Base-by-base conservation (phyloP, 1,140 invertebrate genomes). In the Drosophila sulfurigaster region DNA sequence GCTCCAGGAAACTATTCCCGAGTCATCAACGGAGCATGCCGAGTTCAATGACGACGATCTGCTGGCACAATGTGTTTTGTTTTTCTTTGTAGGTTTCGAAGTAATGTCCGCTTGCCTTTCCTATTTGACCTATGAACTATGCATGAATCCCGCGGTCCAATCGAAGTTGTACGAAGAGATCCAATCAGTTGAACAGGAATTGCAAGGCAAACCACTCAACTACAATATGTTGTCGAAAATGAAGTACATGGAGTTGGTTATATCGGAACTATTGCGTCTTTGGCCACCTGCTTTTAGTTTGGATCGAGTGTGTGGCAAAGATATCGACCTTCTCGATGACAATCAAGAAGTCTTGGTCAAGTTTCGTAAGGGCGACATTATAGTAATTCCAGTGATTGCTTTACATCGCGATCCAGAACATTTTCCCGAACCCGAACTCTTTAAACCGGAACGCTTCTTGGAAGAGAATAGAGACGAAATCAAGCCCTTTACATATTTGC, bases 241-340 rank as follows among this genome's bases (percentile, higher is more conserved):
- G 93, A 94, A 94, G 48, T 96, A 96, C 79, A 71, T 96, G 82
- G 96, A 96, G 79, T 94, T 94, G 93, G 94, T 95, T 10, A 79
- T 94, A 3, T 93, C 93, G 79, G 95, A 95, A 77, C 92, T 93
- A 0, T 76, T 96, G 1, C 85, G 95, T 15, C 91, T 94, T 15
- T 95, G 94, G 93, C 94, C 95, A 6, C 93, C 94, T 2, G 92
- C 91, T 0, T 63, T 92, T 0, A 58, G 90, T 1, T 86, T 92
- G 1, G 94, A 95, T 75, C 82, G 94, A 3, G 43, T 86, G 1
- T 94, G 93, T 38, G 76, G 76, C 2, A 90, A 92, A 30, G 85
- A 90, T 25, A 90, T 91, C 3, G 77, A 80, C 5, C 62, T 89
- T 54, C 66, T 49, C 5, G 82, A 80, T 64, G 75, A 86, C 10